A percentile compares a stretch with the other conserved stretches of the same genome.
phyloP scores from a whole-genome alignment of 2,888 invertebrate genomes.

The Pandemis corylana region DNA sequence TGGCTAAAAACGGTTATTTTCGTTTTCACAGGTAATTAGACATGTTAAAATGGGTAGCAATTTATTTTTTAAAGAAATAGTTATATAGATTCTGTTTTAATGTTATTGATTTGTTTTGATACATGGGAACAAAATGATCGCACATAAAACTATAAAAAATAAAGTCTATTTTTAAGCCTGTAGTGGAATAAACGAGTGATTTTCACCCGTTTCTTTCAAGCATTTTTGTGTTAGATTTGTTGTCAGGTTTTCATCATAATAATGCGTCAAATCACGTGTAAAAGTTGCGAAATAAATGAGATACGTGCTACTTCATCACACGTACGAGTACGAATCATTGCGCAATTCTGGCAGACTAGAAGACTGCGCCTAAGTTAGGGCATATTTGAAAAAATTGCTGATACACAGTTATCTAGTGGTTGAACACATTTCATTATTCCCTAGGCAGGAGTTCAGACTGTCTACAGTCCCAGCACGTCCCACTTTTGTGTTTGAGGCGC shows the following conservation, averaged over 20 bases:
- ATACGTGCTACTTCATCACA: background rate
- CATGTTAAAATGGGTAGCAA: too few relatives aligned
- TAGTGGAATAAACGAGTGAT: too few relatives aligned
- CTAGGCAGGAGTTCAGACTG: background rate
- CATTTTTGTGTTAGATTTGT: too few relatives aligned
- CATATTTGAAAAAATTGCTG: background rate
- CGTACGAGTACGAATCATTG: background rate
- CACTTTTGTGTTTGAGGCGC: conserved; percentile 31
- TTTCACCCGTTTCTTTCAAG: too few relatives aligned
- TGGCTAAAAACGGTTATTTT: background rate
- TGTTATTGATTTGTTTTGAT: too few relatives aligned
- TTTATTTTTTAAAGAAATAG: too few relatives aligned
- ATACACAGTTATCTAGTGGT: conserved; percentile 16
- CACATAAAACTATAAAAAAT: too few relatives aligned
- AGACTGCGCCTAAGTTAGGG: background rate
- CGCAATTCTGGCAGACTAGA: background rate
- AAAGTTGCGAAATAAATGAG: background rate
- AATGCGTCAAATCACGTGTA: background rate
- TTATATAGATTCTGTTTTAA: too few relatives aligned
- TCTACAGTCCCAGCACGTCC: conserved; percentile 27
- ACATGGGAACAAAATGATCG: too few relatives aligned
- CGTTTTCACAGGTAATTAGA: too few relatives aligned
- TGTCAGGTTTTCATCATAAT: background rate
- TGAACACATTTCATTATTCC: conserved; percentile 8
- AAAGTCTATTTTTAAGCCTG: too few relatives aligned